Percentiles rank a stretch among this genome's conserved stretches.
Conservation (phyloP, 2,113 vertebrate species). For the Cochlearius cochlearius region DNA sequence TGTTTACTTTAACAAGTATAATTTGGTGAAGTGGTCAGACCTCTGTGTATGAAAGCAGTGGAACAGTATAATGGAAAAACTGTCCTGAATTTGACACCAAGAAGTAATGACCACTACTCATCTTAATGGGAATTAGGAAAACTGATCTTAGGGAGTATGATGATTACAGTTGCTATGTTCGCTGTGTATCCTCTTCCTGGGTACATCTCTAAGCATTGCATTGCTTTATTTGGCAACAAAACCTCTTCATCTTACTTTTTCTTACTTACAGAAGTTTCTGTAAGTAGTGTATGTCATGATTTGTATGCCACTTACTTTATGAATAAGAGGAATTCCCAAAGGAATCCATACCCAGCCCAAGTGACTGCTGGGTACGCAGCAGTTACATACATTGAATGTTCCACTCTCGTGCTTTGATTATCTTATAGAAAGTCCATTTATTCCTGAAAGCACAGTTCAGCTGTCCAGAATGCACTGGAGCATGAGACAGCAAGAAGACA, state of each 20-base stretch:
- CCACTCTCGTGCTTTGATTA: neutral
- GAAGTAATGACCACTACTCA: neutral
- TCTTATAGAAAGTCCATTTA: neutral
- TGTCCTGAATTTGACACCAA: neutral
- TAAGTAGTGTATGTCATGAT: rapidly evolving
- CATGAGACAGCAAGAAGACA: neutral
- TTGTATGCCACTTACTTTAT: neutral
- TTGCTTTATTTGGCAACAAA: neutral
- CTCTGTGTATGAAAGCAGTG: neutral
- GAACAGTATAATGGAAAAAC: neutral
- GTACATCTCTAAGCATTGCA: neutral
- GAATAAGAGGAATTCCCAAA: neutral
- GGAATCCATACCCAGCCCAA: neutral
- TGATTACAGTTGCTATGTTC: neutral
- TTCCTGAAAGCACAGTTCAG: neutral
- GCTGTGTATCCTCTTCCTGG: neutral
- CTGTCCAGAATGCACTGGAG: neutral
- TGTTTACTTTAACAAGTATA: neutral
- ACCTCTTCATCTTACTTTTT: neutral
- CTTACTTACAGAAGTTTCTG: neutral
- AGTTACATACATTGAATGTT: neutral
- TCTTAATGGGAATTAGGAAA: neutral
- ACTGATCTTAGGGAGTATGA: neutral
- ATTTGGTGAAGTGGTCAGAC: neutral
- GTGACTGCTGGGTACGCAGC: neutral